Conservation (phyloP, 2,888 invertebrate genomes). For the Temnothorax rugatulus region DNA sequence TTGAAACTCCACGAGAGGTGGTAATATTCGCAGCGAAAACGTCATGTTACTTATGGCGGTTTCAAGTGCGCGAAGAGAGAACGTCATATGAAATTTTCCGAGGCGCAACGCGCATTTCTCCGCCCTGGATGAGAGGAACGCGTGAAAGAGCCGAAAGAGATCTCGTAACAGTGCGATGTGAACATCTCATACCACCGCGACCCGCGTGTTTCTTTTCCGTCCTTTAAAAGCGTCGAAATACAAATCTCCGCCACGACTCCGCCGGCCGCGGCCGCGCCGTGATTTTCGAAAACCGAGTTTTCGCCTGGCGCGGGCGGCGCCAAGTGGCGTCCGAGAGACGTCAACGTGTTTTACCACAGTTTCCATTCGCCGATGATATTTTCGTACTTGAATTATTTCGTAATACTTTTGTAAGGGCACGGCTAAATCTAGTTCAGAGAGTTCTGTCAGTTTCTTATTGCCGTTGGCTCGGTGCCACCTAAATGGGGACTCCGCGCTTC, state of each 20-base stretch:
- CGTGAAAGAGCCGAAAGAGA: slow-evolving; percentile 48
- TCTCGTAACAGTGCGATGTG: slow-evolving; percentile 17
- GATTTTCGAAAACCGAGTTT: slow-evolving; percentile 5
- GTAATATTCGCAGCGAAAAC: slow-evolving; percentile 28
- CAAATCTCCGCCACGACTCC: background rate
- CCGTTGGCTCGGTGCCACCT: slow-evolving; percentile 37
- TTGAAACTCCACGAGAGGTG: slow-evolving; percentile 11
- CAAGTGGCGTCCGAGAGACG: slow-evolving; percentile 8
- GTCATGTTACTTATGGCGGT: slow-evolving; percentile 42
- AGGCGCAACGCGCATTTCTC: slow-evolving; percentile 21
- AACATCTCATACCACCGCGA: slow-evolving; percentile 21
- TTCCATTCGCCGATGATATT: slow-evolving; percentile 22
- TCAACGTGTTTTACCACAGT: background rate
- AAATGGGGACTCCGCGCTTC: slow-evolving; percentile 25
- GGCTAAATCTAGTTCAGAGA: slow-evolving; percentile 42
- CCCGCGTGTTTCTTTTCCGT: slow-evolving; percentile 2
- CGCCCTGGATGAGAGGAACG: background rate
- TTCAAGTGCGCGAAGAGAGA: slow-evolving; percentile 19
- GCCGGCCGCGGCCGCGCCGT: background rate
- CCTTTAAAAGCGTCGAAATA: slow-evolving; percentile 26
- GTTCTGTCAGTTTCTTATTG: slow-evolving; percentile 51
- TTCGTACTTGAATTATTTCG: slow-evolving; percentile 41
- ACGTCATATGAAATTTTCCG: slow-evolving; percentile 43
- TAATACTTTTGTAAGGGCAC: slow-evolving; percentile 33
- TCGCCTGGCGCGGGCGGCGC: background rate